Evolutionary conservation across 2,888 invertebrate species (phyloP), one percentile per base, ranked within the genome.

Genomic region (Oscheius sp.): DNA sequence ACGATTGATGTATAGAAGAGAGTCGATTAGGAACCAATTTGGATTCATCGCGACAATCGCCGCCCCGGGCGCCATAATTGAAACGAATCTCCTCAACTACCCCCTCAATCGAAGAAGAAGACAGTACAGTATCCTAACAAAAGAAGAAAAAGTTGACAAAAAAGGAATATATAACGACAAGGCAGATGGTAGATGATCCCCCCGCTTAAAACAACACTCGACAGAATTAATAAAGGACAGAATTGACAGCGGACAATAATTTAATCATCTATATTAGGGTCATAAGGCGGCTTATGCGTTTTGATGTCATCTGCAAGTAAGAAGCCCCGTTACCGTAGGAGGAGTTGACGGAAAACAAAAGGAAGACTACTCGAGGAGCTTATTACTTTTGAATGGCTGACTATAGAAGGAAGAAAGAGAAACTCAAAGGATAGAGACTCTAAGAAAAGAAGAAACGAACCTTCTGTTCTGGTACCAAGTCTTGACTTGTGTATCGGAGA

Each of bases 391-490:
- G n/a, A n/a, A 41, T 14, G 36, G 56, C 56, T 30, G 26, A 28
- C 17, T 6, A 20, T n/a, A 47, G 50, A 50, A 28, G 30, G 50
- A n/a, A 50, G 26, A 50, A 26, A 6, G 6, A 22, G 50, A 50
- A 17, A 9, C 6, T 28, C 8, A 26, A 50, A 28, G 24, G 6
- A 47, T n/a, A 47, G 9, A 49, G 49, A 49, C 3, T 17, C n/a
- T 2, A 17, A 6, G 54, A 54, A 9, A 54, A 33, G 9, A 33
- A 30, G 20, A 26, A 28, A 51, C 65, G 14, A 36, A 69, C 95
- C 96, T 91, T 90, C 97, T 90, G 87, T 97, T 97, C 88, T 97
- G 96, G 88, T 97, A 97, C 97, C 98, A 98, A 84, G 98, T 98
- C 89, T 98, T 98, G 87, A 98, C 97, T 90, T 99, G 98, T 61